A percentile compares a stretch with the other conserved stretches of the same genome.
Conservation (phyloP, 1,140 invertebrate species). For the Helicoverpa armigera region DNA sequence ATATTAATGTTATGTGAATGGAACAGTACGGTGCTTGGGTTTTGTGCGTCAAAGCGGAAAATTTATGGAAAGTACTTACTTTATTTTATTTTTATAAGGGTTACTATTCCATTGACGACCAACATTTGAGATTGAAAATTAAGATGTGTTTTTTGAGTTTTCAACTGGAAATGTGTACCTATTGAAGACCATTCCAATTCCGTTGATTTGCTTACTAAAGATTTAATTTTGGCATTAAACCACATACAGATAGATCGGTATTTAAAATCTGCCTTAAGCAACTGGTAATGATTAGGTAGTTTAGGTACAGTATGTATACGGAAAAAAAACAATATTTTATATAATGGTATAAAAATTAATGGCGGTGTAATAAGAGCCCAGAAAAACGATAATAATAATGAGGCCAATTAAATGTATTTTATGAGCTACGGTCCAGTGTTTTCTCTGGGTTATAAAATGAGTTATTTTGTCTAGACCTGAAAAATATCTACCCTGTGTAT, state of each 20-base stretch:
- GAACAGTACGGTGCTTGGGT: not conserved
- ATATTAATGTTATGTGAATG: conserved; percentile 12
- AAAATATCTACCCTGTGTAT: not conserved
- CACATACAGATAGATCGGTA: too few relatives aligned
- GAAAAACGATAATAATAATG: not conserved
- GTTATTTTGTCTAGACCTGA: conserved; percentile 1
- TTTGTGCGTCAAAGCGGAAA: too few relatives aligned
- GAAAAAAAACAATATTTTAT: not conserved
- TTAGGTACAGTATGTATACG: too few relatives aligned
- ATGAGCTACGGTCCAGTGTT: not conserved
- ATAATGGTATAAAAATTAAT: conserved; percentile 7
- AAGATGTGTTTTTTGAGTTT: too few relatives aligned
- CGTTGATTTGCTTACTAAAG: too few relatives aligned
- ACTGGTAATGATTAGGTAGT: too few relatives aligned
- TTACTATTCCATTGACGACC: too few relatives aligned
- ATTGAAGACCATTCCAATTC: too few relatives aligned
- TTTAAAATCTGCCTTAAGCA: not conserved
- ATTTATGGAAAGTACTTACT: not conserved
- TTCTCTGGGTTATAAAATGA: conserved; percentile 7
- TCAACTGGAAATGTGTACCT: too few relatives aligned
- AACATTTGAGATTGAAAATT: too few relatives aligned
- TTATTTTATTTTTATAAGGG: too few relatives aligned
- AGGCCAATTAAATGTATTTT: not conserved
- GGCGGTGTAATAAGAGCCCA: not conserved
- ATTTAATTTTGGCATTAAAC: too few relatives aligned